These are phyloP conservation scores for Nasonia vitripennis DNA, from an alignment of 1,140 invertebrate genomes.

Conservation along the genomic window DNA sequence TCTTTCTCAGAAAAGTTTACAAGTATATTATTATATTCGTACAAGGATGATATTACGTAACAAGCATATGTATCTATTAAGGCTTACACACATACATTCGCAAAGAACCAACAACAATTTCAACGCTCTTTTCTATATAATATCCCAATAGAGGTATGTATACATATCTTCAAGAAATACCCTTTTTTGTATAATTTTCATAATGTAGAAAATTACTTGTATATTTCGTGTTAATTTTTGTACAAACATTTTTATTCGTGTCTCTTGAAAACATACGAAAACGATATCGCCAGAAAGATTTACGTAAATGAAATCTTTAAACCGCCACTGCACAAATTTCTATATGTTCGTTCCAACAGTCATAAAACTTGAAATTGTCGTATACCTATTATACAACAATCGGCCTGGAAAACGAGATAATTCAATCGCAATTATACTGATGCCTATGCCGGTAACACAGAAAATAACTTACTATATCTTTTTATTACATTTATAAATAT, in stretches of 20 bases:
- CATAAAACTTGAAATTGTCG: not conserved
- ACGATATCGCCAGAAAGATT: not conserved
- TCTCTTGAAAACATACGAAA: not conserved
- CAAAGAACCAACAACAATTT: not conserved
- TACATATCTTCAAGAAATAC: not conserved
- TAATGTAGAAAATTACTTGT: not conserved
- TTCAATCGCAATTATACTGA: too few relatives aligned
- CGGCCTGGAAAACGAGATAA: too few relatives aligned
- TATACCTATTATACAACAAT: too few relatives aligned
- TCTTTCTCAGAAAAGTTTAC: constrained; percentile 3
- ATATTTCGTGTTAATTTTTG: not conserved
- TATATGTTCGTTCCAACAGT: not conserved
- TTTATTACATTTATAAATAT: not conserved
- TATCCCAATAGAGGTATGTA: not conserved
- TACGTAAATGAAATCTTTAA: not conserved
- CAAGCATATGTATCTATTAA: not conserved
- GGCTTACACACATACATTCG: not conserved
- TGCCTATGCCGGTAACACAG: too few relatives aligned
- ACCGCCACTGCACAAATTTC: too few relatives aligned
- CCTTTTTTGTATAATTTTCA: not conserved
- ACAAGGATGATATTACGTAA: not conserved
- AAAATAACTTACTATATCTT: not conserved
- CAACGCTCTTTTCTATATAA: not conserved
- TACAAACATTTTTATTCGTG: not conserved
- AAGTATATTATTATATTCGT: not conserved